Base-by-base conservation (phyloP, 2,888 invertebrate genomes). In the Osedax fenrisi region DNA sequence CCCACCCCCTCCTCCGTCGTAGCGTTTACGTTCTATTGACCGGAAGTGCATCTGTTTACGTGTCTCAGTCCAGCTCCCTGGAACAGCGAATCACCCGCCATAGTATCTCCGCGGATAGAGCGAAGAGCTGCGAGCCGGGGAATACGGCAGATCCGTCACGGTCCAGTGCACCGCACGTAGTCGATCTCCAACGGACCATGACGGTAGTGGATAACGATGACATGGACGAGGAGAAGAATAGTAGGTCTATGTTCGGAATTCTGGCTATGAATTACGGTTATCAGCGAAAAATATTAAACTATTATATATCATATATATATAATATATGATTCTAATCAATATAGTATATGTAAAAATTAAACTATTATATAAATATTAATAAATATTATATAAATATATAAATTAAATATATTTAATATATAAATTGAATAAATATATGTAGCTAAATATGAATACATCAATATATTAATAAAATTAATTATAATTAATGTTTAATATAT, bases 1-100 rank as follows among this genome's bases (percentile, higher is more conserved):
- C n/a, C n/a, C n/a, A n/a, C n/a, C n/a, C n/a, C n/a, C n/a, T n/a
- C n/a, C n/a, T n/a, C n/a, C n/a, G n/a, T n/a, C n/a, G n/a, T n/a
- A 83, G 82, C 66, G 82, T 82, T 74, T 83, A 80, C 79, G 80
- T 83, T 74, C 80, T 82, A 79, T 77, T 83, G 59, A 79, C 80
- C 2, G 83, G 83, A 2, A 78, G 78, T 73, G 80, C 81, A 25
- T 82, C 82, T 0, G 80, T 83, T 2, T 81, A 80, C 77, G 82
- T 83, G 74, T 80, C 81, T 76, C 79, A 82, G 0, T 75, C 75
- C 21, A 79, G 79, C 73, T 78, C 80, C 0, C 81, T 81, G 41
- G 81, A 81, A 25, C 80, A 80, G 3, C 74, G 17, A 5, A 41
- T 23, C 21, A 21, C 17, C n/a, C 10, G 25, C 10, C 41, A 5